Evolutionary conservation across 2,888 invertebrate species (phyloP), one percentile per base, ranked within the genome.

Genomic region (Gari tellinella): DNA sequence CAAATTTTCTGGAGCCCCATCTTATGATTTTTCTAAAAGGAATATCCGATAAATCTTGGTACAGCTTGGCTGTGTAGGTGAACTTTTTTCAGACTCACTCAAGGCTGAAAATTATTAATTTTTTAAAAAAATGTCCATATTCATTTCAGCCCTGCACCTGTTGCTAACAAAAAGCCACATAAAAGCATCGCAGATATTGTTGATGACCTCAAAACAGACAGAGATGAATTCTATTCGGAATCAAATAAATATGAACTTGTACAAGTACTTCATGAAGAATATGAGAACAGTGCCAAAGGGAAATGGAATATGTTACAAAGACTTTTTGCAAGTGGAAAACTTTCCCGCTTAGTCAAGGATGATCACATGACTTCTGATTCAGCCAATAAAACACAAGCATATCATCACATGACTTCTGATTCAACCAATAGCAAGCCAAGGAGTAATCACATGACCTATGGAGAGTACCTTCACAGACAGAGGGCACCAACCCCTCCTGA

Each of bases 141-240:
- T 2, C 19, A 40, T 55, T 53, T 26, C 55, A 63, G 63, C 46
- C 52, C 53, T 19, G 45, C 46, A 2, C 12, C 63, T 26, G 46
- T 46, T 19, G 49, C 38, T 4, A 40, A 19, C 7, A 63, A 17
- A 21, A 43, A 46, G 3, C 10, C 12, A 19, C n/a, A 45, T 5
- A 21, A 46, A 25, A 60, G 15, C 40, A 58, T 55, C 4, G 45
- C 48, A 23, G 58, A 70, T 31, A 78, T 80, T n/a, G 56, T 66
- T 25, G 75, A 72, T 12, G 81, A 83, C 23, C 67, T 77, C 14
- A 64, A 72, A 55, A 75, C 83, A 46, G 80, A 80, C 46, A 65
- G 72, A n/a, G 76, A 76, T 5, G 80, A 80, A 52, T 76, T 79
- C 19, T 74, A 46, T 38, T 21, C 53, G 0, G 83, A 83, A 65